These are phyloP conservation scores for Zaprionus davidi DNA, from an alignment of 1,140 invertebrate species.

Conservation along the genomic window DNA sequence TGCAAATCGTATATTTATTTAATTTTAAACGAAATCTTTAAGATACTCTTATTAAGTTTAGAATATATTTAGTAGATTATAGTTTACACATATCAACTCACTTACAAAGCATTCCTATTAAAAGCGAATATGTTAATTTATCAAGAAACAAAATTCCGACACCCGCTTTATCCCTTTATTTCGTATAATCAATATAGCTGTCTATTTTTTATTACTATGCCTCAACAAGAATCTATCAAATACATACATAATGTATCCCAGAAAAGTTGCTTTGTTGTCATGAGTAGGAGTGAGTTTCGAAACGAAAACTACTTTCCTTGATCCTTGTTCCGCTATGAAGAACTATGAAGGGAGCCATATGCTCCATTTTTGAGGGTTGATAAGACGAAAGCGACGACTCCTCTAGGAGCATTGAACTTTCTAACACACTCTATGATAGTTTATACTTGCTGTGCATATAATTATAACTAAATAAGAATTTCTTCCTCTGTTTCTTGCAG, in stretches of 20 bases:
- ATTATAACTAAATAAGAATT: slow-evolving; percentile 3
- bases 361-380: slow-evolving; percentile 57
- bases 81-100: background rate
- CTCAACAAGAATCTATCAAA: background rate
- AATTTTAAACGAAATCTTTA: background rate
- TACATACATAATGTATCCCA: background rate
- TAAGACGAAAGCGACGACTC: slow-evolving; percentile 25
- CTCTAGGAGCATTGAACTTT: slow-evolving; percentile 71
- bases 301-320: slow-evolving; percentile 42
- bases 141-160: no score
- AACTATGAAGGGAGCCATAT: slow-evolving; percentile 60
- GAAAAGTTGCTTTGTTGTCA: background rate
- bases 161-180: no score
- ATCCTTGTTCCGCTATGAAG: slow-evolving; percentile 44
- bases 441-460: background rate
- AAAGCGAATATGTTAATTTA: no score
- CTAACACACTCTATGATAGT: slow-evolving; percentile 25
- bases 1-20: background rate
- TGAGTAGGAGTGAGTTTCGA: background rate
- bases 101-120: background rate
- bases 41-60: background rate
- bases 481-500: slow-evolving; percentile 54
- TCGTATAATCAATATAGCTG: no score
- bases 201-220: background rate
- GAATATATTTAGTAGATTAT: background rate